These are phyloP conservation scores for Eurois occulta DNA, from an alignment of 2,888 invertebrate genomes.

Conservation along the genomic window DNA sequence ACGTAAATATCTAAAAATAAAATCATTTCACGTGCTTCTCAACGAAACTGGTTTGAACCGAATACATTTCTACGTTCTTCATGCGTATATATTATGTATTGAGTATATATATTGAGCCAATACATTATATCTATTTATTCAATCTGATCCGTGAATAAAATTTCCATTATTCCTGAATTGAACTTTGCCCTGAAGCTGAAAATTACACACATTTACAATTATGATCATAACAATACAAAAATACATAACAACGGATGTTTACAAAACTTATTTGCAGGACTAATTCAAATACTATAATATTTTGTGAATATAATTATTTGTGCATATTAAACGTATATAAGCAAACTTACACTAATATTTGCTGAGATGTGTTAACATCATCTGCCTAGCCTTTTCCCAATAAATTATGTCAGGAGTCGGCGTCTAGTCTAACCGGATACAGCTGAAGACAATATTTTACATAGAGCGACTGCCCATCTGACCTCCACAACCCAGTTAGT, in stretches of 20 bases:
- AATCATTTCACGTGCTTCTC: neutral
- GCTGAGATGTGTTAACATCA: neutral
- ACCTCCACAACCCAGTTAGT: neutral
- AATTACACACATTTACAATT: constrained; percentile 5
- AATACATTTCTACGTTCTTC: neutral
- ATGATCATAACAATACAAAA: neutral
- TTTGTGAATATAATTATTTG: neutral
- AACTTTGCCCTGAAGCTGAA: constrained; percentile 30
- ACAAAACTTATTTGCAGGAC: constrained; percentile 10
- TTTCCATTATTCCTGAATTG: neutral
- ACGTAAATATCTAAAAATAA: neutral
- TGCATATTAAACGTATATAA: neutral
- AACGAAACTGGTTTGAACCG: neutral
- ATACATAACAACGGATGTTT: constrained; percentile 15
- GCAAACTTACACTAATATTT: neutral
- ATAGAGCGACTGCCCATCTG: neutral
- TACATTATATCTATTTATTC: neutral
- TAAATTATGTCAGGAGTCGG: neutral
- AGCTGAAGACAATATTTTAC: neutral
- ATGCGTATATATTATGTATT: neutral
- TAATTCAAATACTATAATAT: constrained; percentile 1
- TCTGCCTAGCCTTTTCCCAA: neutral
- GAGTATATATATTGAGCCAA: no score
- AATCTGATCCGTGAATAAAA: constrained; percentile 1
- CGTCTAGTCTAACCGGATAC: neutral